Evolutionary conservation across 1,140 invertebrate genomes (phyloP).

Genomic region (Caenorhabditis elegans): WBcel235 BX284606.5:6335501-6336000

Average conservation of each 20-base stretch:
- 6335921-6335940: constrained; percentile 47
- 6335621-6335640: no score
- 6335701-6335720: constrained; percentile 32
- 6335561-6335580: no score
- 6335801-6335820: constrained; percentile 34
- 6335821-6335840: not conserved
- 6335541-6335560: no score
- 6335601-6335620: no score
- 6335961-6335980: constrained; percentile 49
- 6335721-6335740: constrained; percentile 45
- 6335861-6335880: constrained; percentile 35
- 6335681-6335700: not conserved
- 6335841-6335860: constrained; percentile 38
- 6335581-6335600: no score
- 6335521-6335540: no score
- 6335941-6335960: constrained; percentile 40
- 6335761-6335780: constrained; percentile 41
- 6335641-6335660: not conserved
- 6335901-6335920: constrained; percentile 45
- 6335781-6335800: constrained; percentile 43
- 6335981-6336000: constrained; percentile 53
- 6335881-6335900: constrained; percentile 48
- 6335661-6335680: not conserved
- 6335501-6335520: no score
- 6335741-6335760: constrained; percentile 47